phyloP scores from a whole-genome alignment of 2,888 invertebrate species.

The Lycocerus yunnanus region DNA sequence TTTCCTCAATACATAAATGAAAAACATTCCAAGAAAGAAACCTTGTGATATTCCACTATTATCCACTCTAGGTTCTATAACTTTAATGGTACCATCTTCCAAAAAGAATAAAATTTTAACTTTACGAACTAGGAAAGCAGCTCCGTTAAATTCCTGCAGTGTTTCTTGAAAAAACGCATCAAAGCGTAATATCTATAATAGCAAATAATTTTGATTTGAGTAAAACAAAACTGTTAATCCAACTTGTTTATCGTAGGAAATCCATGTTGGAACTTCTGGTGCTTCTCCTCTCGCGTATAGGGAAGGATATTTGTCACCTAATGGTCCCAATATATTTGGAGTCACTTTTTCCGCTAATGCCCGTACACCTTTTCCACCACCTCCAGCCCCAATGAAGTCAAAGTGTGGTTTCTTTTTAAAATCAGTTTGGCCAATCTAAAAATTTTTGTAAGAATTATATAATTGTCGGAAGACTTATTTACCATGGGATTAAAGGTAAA shows the following conservation, averaged over 20 bases:
- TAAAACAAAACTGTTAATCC: neutral
- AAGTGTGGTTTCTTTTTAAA: conserved; percentile 61
- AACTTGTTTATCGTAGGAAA: conserved; percentile 87
- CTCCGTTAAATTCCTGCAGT: conserved; percentile 71
- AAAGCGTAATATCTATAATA: conserved; percentile 77
- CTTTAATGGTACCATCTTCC: conserved; percentile 93
- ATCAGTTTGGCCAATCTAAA: conserved; percentile 66
- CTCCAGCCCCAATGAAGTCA: conserved; percentile 59
- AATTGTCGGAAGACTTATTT: conserved; percentile 43
- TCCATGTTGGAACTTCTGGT: conserved; percentile 80
- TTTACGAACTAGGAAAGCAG: conserved; percentile 72
- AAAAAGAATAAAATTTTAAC: conserved; percentile 86
- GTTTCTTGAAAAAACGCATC: conserved; percentile 82
- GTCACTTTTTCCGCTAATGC: conserved; percentile 67
- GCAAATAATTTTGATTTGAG: conserved; percentile 29
- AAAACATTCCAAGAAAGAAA: conserved; percentile 20
- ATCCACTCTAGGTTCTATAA: conserved; percentile 77
- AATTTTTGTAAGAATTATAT: conserved; percentile 28
- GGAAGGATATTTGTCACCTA: conserved; percentile 66
- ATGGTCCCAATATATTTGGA: conserved; percentile 64
- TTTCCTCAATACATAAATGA: neutral
- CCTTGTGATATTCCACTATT: conserved; percentile 90
- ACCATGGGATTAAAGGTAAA: conserved; percentile 70
- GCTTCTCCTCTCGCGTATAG: conserved; percentile 76
- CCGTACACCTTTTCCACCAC: conserved; percentile 56